Evolutionary conservation across 2,797 vertebrate species (phyloP), one percentile per base, ranked within the genome.

Genomic region (Micrastur ruficollis): DNA sequence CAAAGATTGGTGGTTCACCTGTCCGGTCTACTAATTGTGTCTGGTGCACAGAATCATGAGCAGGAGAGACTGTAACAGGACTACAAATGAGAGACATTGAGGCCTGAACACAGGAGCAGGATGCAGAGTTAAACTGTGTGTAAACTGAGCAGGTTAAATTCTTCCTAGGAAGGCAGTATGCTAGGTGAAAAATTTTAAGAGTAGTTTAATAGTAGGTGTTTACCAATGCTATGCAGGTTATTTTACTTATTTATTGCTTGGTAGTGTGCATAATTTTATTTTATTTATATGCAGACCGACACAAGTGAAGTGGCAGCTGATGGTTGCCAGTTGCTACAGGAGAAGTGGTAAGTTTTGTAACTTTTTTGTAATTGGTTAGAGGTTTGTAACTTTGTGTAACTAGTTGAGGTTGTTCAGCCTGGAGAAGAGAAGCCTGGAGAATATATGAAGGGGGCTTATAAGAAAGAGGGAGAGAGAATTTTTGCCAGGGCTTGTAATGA

Each of bases 251-350:
- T 95, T 26, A 13, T 86, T 52, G 66, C 86, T 72, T 47, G 63
- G 38, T 67, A 55, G 56, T 6, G 22, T 79, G 13, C 42, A 1
- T 73, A n/a, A 63, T 72, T 93, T 86, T 81, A 71, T 71, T 95
- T 95, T 96, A 46, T 97, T 92, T 92, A 5, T 50, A 16, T 92
- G 72, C 96, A 99, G 99, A 89, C 99, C 99, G 2, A 98, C 98
- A 2, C 98, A 99, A 93, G 99, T 99, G 93, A 99, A 99, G 93
- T 99, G 99, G 99, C 99, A 99, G 93, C 97, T 99, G 71, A 99
- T 99, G 99, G 98, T 99, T 90, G 99, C 99, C 32, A 99, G 99
- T 97, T 99, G 99, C 97, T 99, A 99, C 97, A 98, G 99, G 95
- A 98, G 99, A 98, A 99, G 99, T 10, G 99, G 99, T 99, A 97